Evolutionary conservation across 37 sponge, comb jelly and placozoan species (phyloP).

Genomic region (Crambe crambe): DNA sequence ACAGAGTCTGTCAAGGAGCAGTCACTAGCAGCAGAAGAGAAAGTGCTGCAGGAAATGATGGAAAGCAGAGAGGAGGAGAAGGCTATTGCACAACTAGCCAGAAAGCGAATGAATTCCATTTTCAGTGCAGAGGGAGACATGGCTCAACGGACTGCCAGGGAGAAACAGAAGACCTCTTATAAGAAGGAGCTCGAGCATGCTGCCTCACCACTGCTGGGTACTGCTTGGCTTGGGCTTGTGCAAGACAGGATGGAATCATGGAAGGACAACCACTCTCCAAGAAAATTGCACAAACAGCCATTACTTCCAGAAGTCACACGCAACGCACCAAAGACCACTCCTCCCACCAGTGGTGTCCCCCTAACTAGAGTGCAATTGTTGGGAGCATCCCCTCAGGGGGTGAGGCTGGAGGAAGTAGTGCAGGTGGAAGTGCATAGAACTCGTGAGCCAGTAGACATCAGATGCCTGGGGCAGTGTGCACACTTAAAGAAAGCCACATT

Average conservation of each 20-base stretch:
- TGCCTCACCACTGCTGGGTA: constrained; percentile 15
- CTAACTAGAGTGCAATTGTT: constrained; percentile 30
- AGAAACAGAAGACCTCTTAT: constrained; percentile 3
- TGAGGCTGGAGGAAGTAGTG: constrained; percentile 7
- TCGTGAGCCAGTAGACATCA: constrained; percentile 12
- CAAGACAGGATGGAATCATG: constrained; percentile 37
- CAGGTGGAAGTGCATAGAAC: constrained; percentile 12
- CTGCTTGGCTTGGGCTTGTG: constrained; percentile 37
- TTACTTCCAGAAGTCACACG: background rate
- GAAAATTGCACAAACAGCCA: background rate
- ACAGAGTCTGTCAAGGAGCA: background rate
- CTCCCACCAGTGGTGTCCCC: background rate
- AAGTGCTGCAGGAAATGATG: background rate
- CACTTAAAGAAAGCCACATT: constrained; percentile 1
- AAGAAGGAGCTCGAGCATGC: constrained; percentile 26
- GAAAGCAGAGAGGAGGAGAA: constrained; percentile 26
- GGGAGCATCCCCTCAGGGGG: constrained; percentile 30
- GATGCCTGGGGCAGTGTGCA: constrained; percentile 29
- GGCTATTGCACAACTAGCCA: constrained; percentile 18
- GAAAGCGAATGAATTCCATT: constrained; percentile 29
- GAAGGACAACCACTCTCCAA: constrained; percentile 1
- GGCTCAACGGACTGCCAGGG: background rate
- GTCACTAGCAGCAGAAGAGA: constrained; percentile 4
- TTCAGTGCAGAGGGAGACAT: background rate
- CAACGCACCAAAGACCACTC: background rate